phyloP scores from a whole-genome alignment of 2,797 vertebrate species.

The Eupleurogrammus muticus region DNA sequence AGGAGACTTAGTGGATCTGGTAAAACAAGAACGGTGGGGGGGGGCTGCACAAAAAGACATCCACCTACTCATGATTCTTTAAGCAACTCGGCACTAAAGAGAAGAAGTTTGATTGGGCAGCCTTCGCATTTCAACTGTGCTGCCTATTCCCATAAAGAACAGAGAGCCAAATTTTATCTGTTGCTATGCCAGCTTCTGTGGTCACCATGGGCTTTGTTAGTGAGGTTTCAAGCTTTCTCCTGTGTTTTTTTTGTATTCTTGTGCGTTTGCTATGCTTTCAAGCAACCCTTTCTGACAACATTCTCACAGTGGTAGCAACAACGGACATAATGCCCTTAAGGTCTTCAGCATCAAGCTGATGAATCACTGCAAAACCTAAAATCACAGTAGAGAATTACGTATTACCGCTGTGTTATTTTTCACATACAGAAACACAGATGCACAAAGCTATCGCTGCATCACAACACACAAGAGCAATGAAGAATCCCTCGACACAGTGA shows the following conservation, averaged over 20 bases:
- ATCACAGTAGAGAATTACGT: constrained; percentile 34
- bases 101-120: constrained; percentile 52
- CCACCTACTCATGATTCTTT: constrained; percentile 51
- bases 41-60: constrained; percentile 39
- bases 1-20: constrained; percentile 19
- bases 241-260: neutral
- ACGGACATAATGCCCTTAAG: constrained; percentile 32
- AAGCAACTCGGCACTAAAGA: constrained; percentile 53
- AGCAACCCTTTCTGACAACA: constrained; percentile 21
- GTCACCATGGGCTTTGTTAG: constrained; percentile 60
- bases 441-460: constrained; percentile 33
- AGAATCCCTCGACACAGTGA: constrained; percentile 50
- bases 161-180: constrained; percentile 37
- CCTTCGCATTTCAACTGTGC: constrained; percentile 51
- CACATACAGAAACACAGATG: constrained; percentile 32
- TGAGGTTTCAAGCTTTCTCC: constrained; percentile 29
- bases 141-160: constrained; percentile 48
- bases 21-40: constrained; percentile 27
- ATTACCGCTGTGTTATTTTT: constrained; percentile 11
- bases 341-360: constrained; percentile 24
- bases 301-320: neutral
- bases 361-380: constrained; percentile 19
- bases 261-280: constrained; percentile 24
- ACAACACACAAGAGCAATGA: constrained; percentile 41
- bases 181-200: constrained; percentile 58